phyloP scores from a whole-genome alignment of 2,113 vertebrate genomes.

The Agelaius tricolor region DNA sequence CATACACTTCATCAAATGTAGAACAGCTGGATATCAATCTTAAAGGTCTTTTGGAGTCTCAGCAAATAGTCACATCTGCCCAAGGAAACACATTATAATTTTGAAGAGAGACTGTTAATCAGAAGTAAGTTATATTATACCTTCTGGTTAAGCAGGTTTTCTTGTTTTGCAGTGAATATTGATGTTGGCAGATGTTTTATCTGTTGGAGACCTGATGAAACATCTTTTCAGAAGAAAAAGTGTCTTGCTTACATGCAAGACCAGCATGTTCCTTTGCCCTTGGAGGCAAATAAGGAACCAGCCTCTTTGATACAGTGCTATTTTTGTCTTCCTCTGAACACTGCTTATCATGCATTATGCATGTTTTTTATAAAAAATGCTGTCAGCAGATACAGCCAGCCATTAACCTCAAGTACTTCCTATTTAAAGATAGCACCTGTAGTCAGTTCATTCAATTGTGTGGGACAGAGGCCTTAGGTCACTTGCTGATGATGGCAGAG shows the following conservation, averaged over 20 bases:
- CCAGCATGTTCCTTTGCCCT: constrained; percentile 63
- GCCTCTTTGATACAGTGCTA: constrained; percentile 48
- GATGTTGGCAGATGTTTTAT: constrained; percentile 53
- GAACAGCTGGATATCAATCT: not conserved
- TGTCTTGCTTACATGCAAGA: constrained; percentile 57
- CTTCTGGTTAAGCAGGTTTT: not conserved
- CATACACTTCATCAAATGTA: not conserved
- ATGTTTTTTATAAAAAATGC: not conserved
- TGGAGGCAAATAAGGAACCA: constrained; percentile 62
- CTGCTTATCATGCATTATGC: constrained; percentile 51
- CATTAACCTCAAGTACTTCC: constrained; percentile 22
- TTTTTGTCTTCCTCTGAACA: constrained; percentile 70
- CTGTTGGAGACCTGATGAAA: constrained; percentile 21
- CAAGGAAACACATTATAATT: not conserved
- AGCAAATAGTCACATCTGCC: not conserved
- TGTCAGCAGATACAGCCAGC: constrained; percentile 35
- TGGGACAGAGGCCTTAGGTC: not conserved
- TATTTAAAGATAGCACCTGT: constrained; percentile 22
- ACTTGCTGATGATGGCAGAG: constrained; percentile 4
- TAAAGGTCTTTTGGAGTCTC: not conserved
- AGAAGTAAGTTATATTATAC: not conserved
- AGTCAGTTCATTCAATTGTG: not conserved
- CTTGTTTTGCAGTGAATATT: not conserved
- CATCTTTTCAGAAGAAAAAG: constrained; percentile 32
- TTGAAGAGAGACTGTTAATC: not conserved